Conservation (phyloP, 1,140 invertebrate genomes). For the Pectinophora gossypiella region DNA sequence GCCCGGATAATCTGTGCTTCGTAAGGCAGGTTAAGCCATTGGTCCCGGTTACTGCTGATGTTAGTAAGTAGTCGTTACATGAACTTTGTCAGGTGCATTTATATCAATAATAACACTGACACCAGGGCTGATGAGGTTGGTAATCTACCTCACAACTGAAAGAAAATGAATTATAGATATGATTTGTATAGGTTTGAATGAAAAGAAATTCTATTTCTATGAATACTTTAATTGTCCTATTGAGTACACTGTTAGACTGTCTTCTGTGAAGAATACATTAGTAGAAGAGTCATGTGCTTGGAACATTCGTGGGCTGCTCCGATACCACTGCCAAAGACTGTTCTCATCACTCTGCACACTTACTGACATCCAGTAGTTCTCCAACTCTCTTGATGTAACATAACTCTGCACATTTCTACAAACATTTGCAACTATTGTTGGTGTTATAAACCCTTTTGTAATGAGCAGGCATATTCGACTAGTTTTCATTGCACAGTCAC, state of each 20-base stretch:
- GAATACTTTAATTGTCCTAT: conserved; percentile 61
- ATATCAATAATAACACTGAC: no score
- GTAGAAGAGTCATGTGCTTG: conserved; percentile 48
- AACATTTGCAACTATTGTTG: conserved; percentile 29
- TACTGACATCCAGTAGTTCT: conserved; percentile 51
- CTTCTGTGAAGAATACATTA: conserved; percentile 48
- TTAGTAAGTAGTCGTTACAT: no score
- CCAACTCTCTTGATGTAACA: conserved; percentile 34
- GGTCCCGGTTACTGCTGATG: no score
- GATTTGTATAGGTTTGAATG: neutral
- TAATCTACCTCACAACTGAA: no score
- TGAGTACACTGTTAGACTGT: conserved; percentile 31
- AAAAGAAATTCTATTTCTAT: conserved; percentile 13
- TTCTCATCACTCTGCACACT: conserved; percentile 55
- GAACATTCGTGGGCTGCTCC: conserved; percentile 36
- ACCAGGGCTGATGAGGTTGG: no score
- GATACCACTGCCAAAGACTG: conserved; percentile 42
- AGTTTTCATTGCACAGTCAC: conserved; percentile 32
- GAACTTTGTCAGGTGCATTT: no score
- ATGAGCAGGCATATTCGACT: conserved; percentile 43
- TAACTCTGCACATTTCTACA: conserved; percentile 32
- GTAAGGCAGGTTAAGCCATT: no score
- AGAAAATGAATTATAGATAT: no score
- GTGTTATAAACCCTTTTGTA: conserved; percentile 47
- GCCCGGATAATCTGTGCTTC: no score